phyloP scores from a whole-genome alignment of 2,888 invertebrate genomes.

The Galeopsomyia nigrocyanea region DNA sequence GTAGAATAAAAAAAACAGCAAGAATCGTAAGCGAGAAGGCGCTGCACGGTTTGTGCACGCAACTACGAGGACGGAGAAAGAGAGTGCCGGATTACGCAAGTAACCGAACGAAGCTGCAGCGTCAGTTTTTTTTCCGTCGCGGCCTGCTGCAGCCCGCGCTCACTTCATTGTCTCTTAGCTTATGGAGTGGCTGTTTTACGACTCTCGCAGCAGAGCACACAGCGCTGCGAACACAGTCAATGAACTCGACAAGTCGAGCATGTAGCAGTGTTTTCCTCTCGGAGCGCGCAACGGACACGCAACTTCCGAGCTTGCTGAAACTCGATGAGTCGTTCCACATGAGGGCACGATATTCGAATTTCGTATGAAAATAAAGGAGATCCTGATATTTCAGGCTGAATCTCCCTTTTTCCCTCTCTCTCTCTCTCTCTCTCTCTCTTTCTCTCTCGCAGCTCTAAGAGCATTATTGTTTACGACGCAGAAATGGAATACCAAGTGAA shows the following conservation, averaged over 20 bases:
- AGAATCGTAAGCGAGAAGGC: constrained; percentile 16
- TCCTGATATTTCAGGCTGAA: constrained; percentile 47
- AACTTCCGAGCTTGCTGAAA: constrained; percentile 54
- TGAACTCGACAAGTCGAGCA: constrained; percentile 52
- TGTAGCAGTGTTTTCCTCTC: constrained; percentile 49
- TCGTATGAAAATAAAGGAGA: constrained; percentile 49
- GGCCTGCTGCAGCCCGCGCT: constrained; percentile 25
- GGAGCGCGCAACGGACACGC: constrained; percentile 52
- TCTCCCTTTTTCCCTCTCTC: constrained; percentile 28
- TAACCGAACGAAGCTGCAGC: constrained; percentile 33
- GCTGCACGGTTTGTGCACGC: constrained; percentile 18
- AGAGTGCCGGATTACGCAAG: constrained; percentile 44
- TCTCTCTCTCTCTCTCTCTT: constrained; percentile 8
- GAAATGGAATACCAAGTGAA: constrained; percentile 46
- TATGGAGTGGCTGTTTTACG: constrained; percentile 46
- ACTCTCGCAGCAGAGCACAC: constrained; percentile 36
- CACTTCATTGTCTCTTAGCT: constrained; percentile 38
- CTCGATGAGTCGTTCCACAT: constrained; percentile 49
- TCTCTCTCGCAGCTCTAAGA: constrained; percentile 29
- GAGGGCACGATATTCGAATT: constrained; percentile 50
- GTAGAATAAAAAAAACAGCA: neutral
- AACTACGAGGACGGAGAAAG: neutral
- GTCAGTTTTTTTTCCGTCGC: constrained; percentile 16
- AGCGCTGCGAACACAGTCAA: constrained; percentile 51
- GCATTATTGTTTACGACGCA: constrained; percentile 48